Evolutionary conservation across 2,113 vertebrate genomes (phyloP).

Genomic region (Tricholaema leucomelas): DNA sequence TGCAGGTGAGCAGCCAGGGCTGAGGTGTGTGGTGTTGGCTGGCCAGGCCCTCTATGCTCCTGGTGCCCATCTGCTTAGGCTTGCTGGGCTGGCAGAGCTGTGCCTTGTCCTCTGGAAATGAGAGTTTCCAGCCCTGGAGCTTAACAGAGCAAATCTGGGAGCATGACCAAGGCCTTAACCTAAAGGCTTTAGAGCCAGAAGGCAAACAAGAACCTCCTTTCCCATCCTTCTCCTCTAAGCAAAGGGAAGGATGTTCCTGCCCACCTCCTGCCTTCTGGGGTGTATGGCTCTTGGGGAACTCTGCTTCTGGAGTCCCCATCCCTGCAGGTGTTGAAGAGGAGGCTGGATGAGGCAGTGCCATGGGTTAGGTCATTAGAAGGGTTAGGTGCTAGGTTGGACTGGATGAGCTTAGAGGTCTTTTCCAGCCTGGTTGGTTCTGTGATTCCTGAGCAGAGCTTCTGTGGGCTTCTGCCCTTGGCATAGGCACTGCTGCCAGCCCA

Average conservation of each 20-base stretch:
- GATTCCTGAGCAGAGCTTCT: neutral
- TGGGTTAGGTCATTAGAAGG: too few relatives aligned
- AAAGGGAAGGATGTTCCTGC: neutral
- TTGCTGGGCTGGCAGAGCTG: neutral
- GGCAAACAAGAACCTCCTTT: neutral
- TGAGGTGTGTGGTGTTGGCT: neutral
- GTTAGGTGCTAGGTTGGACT: too few relatives aligned
- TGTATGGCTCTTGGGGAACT: neutral
- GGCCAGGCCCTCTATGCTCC: neutral
- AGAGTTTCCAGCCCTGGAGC: neutral
- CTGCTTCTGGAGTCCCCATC: too few relatives aligned
- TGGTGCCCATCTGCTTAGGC: rapidly evolving
- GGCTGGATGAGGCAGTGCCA: too few relatives aligned
- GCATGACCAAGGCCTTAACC: neutral
- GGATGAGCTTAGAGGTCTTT: too few relatives aligned
- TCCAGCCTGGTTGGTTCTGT: too few relatives aligned
- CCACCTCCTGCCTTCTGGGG: neutral
- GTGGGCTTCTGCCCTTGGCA: neutral
- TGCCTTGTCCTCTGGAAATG: neutral
- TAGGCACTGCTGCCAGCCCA: neutral
- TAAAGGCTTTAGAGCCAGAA: neutral
- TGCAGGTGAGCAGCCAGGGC: rapidly evolving
- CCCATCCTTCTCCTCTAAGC: neutral
- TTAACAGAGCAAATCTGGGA: conserved; percentile 6
- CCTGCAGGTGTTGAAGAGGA: too few relatives aligned